phyloP scores from a whole-genome alignment of 2,797 vertebrate genomes.

The Anisognathus igniventris region DNA sequence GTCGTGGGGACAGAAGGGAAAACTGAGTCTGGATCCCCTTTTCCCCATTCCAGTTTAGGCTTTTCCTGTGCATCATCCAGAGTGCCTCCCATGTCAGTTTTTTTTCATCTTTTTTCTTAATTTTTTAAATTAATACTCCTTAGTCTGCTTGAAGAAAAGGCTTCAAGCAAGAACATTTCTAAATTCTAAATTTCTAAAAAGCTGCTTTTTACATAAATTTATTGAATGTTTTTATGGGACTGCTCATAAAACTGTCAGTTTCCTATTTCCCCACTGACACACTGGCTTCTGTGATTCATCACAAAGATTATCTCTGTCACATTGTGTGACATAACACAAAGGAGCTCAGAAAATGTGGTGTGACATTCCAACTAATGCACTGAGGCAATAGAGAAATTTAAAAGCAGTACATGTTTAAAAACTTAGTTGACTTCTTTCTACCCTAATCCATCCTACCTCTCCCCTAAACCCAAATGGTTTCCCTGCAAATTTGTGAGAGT shows the following conservation, averaged over 20 bases:
- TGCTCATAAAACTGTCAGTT: slow-evolving; percentile 13
- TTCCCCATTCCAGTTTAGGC: not conserved
- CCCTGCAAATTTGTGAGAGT: not conserved
- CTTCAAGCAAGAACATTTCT: not conserved
- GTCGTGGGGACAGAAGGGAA: accelerated
- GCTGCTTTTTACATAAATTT: not conserved
- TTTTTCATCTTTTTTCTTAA: not conserved
- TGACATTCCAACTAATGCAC: slow-evolving; percentile 41
- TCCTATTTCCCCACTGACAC: not conserved
- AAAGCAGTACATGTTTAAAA: not conserved
- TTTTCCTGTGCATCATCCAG: not conserved
- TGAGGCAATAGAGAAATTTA: slow-evolving; percentile 8
- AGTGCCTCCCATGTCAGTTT: not conserved
- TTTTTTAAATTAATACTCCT: not conserved
- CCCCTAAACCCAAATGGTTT: not conserved
- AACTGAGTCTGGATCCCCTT: not conserved
- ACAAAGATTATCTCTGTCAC: slow-evolving; percentile 16
- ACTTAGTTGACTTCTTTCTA: not conserved
- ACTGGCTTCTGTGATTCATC: slow-evolving; percentile 11
- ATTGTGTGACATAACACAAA: slow-evolving; percentile 16
- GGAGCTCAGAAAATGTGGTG: slow-evolving; percentile 6
- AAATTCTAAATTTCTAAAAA: not conserved
- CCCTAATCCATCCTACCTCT: not conserved
- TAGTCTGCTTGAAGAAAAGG: not conserved
- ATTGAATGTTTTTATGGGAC: not conserved